These are phyloP conservation scores for Neelides sp. DNA, from an alignment of 1,140 invertebrate species.

Conservation along the genomic window DNA sequence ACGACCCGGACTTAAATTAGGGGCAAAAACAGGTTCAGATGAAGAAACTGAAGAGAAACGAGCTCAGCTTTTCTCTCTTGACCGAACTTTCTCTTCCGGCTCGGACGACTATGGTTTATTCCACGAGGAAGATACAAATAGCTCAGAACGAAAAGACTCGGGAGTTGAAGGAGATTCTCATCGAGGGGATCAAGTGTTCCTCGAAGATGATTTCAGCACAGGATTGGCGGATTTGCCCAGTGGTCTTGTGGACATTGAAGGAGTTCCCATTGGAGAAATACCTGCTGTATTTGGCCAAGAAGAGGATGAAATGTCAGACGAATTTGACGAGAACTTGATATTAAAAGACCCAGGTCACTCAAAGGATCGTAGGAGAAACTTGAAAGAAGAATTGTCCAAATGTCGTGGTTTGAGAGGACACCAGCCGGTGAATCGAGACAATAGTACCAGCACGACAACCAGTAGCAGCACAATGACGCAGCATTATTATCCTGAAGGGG, in stretches of 20 bases:
- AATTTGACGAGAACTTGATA: constrained; percentile 8
- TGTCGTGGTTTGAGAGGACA: constrained; percentile 6
- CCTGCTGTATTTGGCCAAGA: constrained; percentile 17
- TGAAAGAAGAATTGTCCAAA: background rate
- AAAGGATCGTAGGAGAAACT: too few species aligned
- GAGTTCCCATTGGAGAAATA: constrained; percentile 19
- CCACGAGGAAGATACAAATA: too few species aligned
- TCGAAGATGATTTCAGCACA: constrained; percentile 20
- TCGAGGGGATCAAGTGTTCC: background rate
- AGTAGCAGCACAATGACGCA: constrained; percentile 21
- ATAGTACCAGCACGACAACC: constrained; percentile 19
- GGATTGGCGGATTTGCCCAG: constrained; percentile 22
- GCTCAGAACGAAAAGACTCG: too few species aligned
- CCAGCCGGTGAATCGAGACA: constrained; percentile 15
- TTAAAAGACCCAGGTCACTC: background rate
- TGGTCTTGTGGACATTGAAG: constrained; percentile 22
- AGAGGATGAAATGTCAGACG: constrained; percentile 16
- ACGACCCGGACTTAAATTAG: too few species aligned
- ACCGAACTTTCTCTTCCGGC: too few species aligned
- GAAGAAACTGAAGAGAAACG: too few species aligned
- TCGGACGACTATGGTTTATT: too few species aligned
- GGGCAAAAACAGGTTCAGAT: too few species aligned
- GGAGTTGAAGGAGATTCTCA: too few species aligned
- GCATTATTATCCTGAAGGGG: constrained; percentile 30
- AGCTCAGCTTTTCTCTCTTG: too few species aligned